A percentile compares a stretch with the other conserved stretches of the same genome.
These are phyloP conservation scores for Microctenopoma stevenorrisi DNA, from an alignment of 2,797 vertebrate species.

Conservation along the genomic window DNA sequence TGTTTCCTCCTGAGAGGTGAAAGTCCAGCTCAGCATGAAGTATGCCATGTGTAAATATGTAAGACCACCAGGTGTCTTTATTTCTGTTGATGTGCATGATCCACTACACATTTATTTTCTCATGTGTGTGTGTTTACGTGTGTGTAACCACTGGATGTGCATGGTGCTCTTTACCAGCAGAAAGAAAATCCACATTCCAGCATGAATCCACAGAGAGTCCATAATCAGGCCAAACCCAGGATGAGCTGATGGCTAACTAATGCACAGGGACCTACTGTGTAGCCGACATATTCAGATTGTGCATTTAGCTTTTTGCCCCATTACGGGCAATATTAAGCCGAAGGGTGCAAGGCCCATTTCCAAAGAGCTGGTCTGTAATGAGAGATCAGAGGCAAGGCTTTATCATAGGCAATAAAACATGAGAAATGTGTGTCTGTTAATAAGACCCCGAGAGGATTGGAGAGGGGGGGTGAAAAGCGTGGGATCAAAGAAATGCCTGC, in stretches of 20 bases:
- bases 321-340: conserved; percentile 77
- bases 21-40: conserved; percentile 49
- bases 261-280: conserved; percentile 66
- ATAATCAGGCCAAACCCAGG: conserved; percentile 49
- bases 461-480: conserved; percentile 62
- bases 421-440: conserved; percentile 82
- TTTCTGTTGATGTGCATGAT: background rate
- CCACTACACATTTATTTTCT: background rate
- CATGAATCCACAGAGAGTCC: conserved; percentile 42
- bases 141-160: conserved; percentile 10
- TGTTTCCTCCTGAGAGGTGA: conserved; percentile 52
- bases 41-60: conserved; percentile 51
- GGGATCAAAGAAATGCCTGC: conserved; percentile 78
- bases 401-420: conserved; percentile 85
- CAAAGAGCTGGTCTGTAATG: conserved; percentile 77
- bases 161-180: background rate
- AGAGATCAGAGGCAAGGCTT: conserved; percentile 83
- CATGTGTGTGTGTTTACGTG: background rate
- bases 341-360: conserved; percentile 74
- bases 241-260: conserved; percentile 75
- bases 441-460: conserved; percentile 80
- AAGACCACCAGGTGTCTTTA: conserved; percentile 4
- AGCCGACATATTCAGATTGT: conserved; percentile 64
- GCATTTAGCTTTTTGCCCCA: conserved; percentile 78
- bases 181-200: conserved; percentile 22